phyloP scores from a whole-genome alignment of 2,113 vertebrate genomes.

The Tragelaphus scriptus region DNA sequence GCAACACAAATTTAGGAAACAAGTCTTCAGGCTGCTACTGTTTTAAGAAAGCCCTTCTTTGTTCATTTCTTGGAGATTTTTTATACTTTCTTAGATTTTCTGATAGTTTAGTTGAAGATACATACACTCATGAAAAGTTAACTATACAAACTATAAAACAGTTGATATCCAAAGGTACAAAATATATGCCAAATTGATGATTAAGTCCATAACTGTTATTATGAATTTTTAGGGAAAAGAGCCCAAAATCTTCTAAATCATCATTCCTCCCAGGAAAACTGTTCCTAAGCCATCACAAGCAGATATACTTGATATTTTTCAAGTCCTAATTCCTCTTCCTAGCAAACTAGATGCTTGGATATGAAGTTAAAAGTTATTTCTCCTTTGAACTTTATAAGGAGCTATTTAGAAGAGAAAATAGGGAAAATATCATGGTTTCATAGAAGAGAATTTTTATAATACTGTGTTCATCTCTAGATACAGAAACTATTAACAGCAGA shows the following conservation, averaged over 20 bases:
- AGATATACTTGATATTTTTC: neutral
- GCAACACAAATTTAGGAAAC: neutral
- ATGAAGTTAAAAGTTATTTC: conserved; percentile 30
- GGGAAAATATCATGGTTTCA: neutral
- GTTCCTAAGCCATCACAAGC: neutral
- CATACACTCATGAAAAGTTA: neutral
- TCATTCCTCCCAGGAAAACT: neutral
- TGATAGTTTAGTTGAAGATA: conserved; percentile 19
- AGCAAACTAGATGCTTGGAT: neutral
- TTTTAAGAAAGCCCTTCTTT: neutral
- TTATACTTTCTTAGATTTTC: neutral
- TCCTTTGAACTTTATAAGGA: conserved; percentile 5
- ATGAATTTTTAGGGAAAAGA: neutral
- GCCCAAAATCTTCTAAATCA: neutral
- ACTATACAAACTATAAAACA: neutral
- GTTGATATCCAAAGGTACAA: neutral
- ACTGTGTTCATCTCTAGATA: neutral
- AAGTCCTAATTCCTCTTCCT: conserved; percentile 17
- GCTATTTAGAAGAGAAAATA: conserved; percentile 26
- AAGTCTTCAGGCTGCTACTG: neutral
- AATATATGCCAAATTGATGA: neutral
- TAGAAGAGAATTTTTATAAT: neutral
- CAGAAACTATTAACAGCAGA: neutral
- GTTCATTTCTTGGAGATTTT: neutral
- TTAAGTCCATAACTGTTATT: neutral